These are phyloP conservation scores for Ceyx margarethae DNA, from an alignment of 2,113 vertebrate genomes.

Conservation along the genomic window DNA sequence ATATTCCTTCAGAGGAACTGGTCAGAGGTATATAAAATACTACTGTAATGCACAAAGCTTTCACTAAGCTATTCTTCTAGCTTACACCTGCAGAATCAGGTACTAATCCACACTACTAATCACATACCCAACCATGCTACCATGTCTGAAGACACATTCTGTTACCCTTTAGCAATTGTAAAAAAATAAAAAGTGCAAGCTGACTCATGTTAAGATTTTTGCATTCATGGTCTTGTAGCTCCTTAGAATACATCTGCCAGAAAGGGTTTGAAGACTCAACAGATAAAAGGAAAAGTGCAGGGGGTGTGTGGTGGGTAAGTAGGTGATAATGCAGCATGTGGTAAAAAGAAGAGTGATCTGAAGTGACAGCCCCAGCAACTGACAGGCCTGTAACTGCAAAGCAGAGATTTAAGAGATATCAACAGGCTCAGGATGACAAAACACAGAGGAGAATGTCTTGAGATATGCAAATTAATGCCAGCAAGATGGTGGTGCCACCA, in stretches of 20 bases:
- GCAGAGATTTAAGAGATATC: constrained; percentile 52
- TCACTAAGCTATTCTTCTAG: neutral
- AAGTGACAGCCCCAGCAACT: neutral
- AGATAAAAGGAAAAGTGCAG: neutral
- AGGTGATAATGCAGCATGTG: neutral
- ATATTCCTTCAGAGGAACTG: neutral
- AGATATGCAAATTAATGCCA: constrained; percentile 36
- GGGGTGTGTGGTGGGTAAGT: neutral
- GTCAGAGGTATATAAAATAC: neutral
- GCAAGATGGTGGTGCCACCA: neutral
- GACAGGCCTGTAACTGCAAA: neutral
- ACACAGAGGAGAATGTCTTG: constrained; percentile 72
- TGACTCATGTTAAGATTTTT: neutral
- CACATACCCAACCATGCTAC: neutral
- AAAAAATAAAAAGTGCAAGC: neutral
- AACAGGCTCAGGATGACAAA: constrained; percentile 67
- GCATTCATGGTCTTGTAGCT: neutral
- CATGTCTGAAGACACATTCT: neutral
- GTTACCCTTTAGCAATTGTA: neutral
- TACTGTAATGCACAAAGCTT: neutral
- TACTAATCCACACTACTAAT: neutral
- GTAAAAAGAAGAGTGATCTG: neutral
- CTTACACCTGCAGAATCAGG: neutral
- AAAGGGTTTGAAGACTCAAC: neutral
- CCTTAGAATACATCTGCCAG: neutral